Base-by-base conservation (phyloP, 2,113 vertebrate species). In the Jaculus jaculus region DNA sequence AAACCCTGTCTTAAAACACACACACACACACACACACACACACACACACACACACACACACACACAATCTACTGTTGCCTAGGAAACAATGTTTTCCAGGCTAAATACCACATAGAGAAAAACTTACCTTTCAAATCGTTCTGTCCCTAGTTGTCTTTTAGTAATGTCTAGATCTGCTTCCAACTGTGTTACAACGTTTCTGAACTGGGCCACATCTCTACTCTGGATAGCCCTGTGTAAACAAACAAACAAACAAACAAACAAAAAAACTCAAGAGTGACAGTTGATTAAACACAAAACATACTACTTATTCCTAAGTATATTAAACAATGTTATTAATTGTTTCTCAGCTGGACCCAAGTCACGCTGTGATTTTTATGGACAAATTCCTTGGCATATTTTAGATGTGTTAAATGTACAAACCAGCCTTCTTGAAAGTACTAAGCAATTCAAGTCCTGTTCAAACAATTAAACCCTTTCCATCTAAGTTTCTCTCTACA, bases 81-180 rank as follows among this genome's bases (percentile, higher is more conserved):
- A 78, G 95, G 69, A 92, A 93, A 17, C 34, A 95, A 24, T 7
- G 86, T 51, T 79, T 91, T 80, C 93, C 69, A 91, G 79, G 26
- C 92, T 84, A 30, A 68, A 32, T 69, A 69, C 20, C 72, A 34
- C 28, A 78, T 81, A 94, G 84, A 87, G 61, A 97, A 54, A 66
- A 42, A 96, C 96, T 94, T 97, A 97, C 99, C 98, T 98, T 97
- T 99, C 98, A 95, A 98, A 98, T 42, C 96, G 88, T 89, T 99
- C 98, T 23, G 97, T 98, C 47, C 95, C 97, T 66, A 99, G 97
- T 69, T 99, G 98, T 89, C 98, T 97, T 97, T 98, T 98, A 68
- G 98, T 98, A 94, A 98, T 98, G 94, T 97, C 98, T 75, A 98
- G 96, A 90, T 99, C 98, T 51, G 96, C 95, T 95, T 98, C 98